Percentiles rank a stretch among this genome's conserved stretches.
Evolutionary conservation across 2,888 invertebrate species (phyloP).

Genomic region (Bursaphelenchus okinawaensis): DNA sequence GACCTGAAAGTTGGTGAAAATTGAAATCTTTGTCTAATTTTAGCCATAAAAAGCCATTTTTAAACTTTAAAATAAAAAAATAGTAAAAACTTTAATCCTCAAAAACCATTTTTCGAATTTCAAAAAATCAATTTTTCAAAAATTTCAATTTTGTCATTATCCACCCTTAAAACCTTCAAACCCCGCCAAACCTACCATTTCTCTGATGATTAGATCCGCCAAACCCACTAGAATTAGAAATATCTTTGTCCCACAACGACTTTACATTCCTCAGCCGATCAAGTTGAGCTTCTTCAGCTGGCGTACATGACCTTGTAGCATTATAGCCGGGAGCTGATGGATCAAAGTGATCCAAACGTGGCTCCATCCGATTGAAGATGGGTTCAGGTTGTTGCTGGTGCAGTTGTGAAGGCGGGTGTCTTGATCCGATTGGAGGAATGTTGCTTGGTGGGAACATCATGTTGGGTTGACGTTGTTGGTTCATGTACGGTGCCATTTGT

Average conservation of each 20-base stretch:
- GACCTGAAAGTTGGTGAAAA: no score
- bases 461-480: background rate
- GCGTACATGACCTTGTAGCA: background rate
- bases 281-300: background rate
- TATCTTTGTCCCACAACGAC: conserved; percentile 13
- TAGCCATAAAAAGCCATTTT: no score
- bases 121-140: background rate
- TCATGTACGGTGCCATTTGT: conserved; percentile 11
- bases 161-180: background rate
- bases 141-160: no score
- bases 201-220: no score
- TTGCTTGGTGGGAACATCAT: conserved; percentile 2
- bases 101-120: no score
- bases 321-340: background rate
- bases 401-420: conserved; percentile 1
- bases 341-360: background rate
- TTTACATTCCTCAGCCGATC: background rate
- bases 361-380: background rate
- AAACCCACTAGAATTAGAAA: no score
- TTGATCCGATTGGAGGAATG: conserved; percentile 9
- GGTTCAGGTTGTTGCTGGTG: background rate
- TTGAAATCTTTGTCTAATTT: no score
- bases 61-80: no score
- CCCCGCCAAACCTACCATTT: no score
- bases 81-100: no score